These are phyloP conservation scores for Cichladusa arquata DNA, from an alignment of 2,113 vertebrate genomes.

Conservation along the genomic window DNA sequence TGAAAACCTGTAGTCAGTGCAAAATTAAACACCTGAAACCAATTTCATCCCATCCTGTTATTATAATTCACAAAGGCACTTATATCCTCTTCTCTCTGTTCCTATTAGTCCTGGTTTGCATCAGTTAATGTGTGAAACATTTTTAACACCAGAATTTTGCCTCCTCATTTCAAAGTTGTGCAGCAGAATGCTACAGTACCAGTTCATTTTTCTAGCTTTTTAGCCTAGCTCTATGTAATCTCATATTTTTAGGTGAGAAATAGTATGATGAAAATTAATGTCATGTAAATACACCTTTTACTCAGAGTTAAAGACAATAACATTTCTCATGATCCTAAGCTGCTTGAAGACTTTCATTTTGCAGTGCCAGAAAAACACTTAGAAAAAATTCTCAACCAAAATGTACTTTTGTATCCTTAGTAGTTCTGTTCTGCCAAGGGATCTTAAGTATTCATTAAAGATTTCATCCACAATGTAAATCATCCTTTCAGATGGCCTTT, in stretches of 20 bases:
- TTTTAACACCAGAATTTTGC: background rate
- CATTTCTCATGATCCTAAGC: background rate
- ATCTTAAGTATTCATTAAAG: background rate
- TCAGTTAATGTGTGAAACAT: background rate
- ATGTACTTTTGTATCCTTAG: background rate
- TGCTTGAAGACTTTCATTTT: background rate
- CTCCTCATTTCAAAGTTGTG: background rate
- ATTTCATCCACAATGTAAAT: background rate
- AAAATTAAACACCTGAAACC: background rate
- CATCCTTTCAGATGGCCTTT: background rate
- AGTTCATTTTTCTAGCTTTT: background rate
- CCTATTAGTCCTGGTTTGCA: background rate
- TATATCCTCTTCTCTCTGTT: background rate
- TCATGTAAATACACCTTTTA: background rate
- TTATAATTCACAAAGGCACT: background rate
- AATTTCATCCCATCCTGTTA: background rate
- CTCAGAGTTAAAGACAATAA: background rate
- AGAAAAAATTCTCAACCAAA: background rate
- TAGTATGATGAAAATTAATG: background rate
- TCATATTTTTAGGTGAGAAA: background rate
- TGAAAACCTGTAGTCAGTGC: background rate
- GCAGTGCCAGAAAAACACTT: background rate
- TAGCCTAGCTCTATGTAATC: background rate
- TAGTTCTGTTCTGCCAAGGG: background rate
- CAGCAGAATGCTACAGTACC: background rate